Evolutionary conservation across 2,888 invertebrate genomes (phyloP).

Genomic region (Cetonia aurata): DNA sequence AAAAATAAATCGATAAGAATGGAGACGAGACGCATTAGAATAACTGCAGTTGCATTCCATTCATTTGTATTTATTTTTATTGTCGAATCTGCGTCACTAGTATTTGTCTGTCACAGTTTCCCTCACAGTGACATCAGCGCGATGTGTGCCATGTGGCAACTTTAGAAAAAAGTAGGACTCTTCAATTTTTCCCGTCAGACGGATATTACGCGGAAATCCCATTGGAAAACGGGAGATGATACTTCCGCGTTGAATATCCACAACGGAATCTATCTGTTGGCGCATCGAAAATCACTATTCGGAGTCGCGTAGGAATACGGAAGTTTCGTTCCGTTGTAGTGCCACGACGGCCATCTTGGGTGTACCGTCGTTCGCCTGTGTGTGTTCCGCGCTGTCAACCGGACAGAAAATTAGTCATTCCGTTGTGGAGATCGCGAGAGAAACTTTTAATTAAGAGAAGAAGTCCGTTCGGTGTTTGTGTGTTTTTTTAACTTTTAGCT

Average conservation of each 20-base stretch:
- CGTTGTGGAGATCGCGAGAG: conserved; percentile 42
- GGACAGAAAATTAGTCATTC: conserved; percentile 45
- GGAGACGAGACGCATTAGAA: too few relatives aligned
- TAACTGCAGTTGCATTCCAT: too few relatives aligned
- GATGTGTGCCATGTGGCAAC: conserved; percentile 49
- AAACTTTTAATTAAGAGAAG: conserved; percentile 22
- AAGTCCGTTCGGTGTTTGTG: conserved; percentile 17
- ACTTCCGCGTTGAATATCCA: too few relatives aligned
- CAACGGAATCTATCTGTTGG: not conserved
- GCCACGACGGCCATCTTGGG: conserved; percentile 51
- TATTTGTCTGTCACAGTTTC: not conserved
- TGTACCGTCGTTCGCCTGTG: conserved; percentile 48
- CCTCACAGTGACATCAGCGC: conserved; percentile 41
- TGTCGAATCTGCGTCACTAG: not conserved
- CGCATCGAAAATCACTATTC: not conserved
- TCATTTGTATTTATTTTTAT: not conserved
- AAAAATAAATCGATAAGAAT: too few relatives aligned
- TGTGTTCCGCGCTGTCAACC: conserved; percentile 45
- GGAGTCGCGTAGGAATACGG: conserved; percentile 48
- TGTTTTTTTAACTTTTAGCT: conserved; percentile 44
- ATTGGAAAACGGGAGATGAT: too few relatives aligned
- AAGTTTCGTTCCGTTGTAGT: conserved; percentile 37
- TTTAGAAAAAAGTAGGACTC: conserved; percentile 44
- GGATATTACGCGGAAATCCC: too few relatives aligned
- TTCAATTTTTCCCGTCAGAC: not conserved